A percentile compares a stretch with the other conserved stretches of the same genome.
Evolutionary conservation across 2,797 vertebrate species (phyloP).

Genomic region (Poecile montanus): DNA sequence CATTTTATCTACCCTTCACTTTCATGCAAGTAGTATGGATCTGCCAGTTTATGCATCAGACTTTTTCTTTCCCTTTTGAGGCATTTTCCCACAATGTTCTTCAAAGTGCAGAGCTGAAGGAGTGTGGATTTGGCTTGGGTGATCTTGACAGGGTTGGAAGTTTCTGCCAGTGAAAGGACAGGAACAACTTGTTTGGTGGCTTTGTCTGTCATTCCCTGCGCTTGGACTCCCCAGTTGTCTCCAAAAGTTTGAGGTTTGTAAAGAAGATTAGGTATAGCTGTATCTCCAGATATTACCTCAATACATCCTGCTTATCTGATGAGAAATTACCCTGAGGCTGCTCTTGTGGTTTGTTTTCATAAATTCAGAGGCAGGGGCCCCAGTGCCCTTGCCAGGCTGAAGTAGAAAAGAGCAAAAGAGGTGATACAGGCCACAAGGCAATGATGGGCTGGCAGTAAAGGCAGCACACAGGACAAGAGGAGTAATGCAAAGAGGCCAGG

Average conservation of each 20-base stretch:
- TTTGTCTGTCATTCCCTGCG: not conserved
- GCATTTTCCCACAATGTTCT: not conserved
- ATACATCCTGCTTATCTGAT: not conserved
- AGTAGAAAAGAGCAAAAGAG: not conserved
- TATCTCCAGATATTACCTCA: not conserved
- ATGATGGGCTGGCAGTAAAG: not conserved
- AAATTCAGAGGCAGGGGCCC: not conserved
- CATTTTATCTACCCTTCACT: not conserved
- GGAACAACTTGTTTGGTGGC: not conserved
- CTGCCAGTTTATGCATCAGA: not conserved
- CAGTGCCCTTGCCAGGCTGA: not conserved
- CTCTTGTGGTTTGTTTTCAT: not conserved
- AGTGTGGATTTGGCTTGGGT: rapidly evolving
- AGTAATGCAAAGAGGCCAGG: not conserved
- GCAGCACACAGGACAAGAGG: not conserved
- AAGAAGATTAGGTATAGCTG: not conserved
- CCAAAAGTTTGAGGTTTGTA: not conserved
- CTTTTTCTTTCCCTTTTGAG: not conserved
- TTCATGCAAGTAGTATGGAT: not conserved
- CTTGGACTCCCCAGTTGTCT: not conserved
- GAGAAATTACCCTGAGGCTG: not conserved
- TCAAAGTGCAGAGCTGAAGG: not conserved
- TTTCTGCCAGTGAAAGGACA: not conserved
- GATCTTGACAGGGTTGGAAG: not conserved
- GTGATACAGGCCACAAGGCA: not conserved